Conservation (phyloP, 2,888 invertebrate genomes). For the Cryptus viduatorius region DNA sequence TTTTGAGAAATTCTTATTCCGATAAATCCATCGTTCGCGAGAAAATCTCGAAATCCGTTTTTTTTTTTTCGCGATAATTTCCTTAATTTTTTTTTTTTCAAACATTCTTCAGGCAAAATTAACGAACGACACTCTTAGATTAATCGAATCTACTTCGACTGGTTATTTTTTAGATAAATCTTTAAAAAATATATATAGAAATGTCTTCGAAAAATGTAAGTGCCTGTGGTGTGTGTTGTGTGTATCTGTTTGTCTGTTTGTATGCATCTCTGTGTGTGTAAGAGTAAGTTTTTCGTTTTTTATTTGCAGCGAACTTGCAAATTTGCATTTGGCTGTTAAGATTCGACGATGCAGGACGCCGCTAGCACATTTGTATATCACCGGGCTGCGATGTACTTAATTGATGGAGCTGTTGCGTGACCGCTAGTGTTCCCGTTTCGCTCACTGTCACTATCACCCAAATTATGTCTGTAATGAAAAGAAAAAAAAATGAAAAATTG, state of each 20-base stretch:
- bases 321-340: slow-evolving; percentile 26
- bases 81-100: slow-evolving; percentile 24
- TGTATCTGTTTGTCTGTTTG: slow-evolving; percentile 17
- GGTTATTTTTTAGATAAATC: slow-evolving; percentile 61
- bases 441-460: slow-evolving; percentile 94
- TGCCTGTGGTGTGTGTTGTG: neutral
- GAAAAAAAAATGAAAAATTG: slow-evolving; percentile 8
- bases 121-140: slow-evolving; percentile 48
- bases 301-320: slow-evolving; percentile 25
- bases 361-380: slow-evolving; percentile 84
- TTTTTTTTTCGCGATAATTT: slow-evolving; percentile 6
- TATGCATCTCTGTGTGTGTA: slow-evolving; percentile 9
- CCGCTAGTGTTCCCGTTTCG: slow-evolving; percentile 92
- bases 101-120: slow-evolving; percentile 36
- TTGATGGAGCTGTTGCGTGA: slow-evolving; percentile 92
- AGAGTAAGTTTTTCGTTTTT: slow-evolving; percentile 38
- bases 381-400: slow-evolving; percentile 85
- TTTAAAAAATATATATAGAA: slow-evolving; percentile 67
- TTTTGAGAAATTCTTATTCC: slow-evolving; percentile 54
- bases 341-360: slow-evolving; percentile 67
- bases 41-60: slow-evolving; percentile 4
- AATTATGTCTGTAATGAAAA: slow-evolving; percentile 88
- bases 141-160: slow-evolving; percentile 36
- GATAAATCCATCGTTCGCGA: slow-evolving; percentile 48
- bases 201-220: slow-evolving; percentile 61